Evolutionary conservation across 1,140 invertebrate genomes (phyloP).

Genomic region (Apis florea): DNA sequence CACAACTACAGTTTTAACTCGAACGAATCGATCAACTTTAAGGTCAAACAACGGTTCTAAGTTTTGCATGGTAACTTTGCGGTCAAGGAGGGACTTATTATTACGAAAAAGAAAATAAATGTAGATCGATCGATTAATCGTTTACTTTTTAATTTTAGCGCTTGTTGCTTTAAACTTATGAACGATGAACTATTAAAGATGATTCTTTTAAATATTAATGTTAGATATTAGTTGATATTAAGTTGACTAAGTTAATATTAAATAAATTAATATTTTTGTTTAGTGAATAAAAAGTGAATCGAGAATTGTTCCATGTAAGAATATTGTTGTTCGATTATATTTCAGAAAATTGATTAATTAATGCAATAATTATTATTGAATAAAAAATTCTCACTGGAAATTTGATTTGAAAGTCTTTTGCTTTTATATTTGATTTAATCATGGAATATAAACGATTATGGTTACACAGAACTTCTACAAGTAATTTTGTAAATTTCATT

Average conservation of each 20-base stretch:
- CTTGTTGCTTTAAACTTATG: not conserved
- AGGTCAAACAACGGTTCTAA: constrained; percentile 13
- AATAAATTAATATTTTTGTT: constrained; percentile 26
- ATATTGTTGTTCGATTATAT: not conserved
- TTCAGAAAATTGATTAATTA: constrained; percentile 10
- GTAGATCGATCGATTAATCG: not conserved
- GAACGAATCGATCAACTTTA: constrained; percentile 25
- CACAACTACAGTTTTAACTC: not conserved
- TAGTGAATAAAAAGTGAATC: not conserved
- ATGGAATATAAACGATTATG: no score
- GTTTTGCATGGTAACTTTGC: not conserved
- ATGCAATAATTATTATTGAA: constrained; percentile 1
- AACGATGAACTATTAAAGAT: not conserved
- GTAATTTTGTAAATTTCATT: not conserved
- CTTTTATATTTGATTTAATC: no score
- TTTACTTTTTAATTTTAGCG: not conserved
- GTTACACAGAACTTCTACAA: no score
- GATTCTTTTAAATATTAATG: not conserved
- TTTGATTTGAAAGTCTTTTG: no score
- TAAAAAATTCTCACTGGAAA: not conserved
- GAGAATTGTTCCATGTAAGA: not conserved
- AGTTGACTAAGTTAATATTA: no score
- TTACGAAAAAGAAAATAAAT: not conserved
- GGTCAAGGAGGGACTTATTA: not conserved
- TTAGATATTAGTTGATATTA: not conserved